Percentiles rank a stretch among this genome's conserved stretches.
phyloP scores from a whole-genome alignment of 2,113 vertebrate species.

The Trematomus loennbergii region DNA sequence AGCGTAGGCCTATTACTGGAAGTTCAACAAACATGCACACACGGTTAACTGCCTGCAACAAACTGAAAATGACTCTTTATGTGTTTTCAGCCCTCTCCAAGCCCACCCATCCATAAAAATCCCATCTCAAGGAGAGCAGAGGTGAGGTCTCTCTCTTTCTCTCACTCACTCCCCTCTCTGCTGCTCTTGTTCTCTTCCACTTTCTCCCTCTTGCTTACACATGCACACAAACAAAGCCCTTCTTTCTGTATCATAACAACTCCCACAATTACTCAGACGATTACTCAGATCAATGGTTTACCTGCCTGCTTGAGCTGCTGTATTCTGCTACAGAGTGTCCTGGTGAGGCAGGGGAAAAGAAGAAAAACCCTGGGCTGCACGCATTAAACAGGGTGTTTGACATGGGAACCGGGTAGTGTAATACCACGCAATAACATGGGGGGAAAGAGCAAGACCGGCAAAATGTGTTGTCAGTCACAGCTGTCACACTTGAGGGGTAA shows the following conservation, averaged over 20 bases:
- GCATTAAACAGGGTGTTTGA: constrained; percentile 78
- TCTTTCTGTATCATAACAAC: constrained; percentile 83
- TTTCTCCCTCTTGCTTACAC: constrained; percentile 66
- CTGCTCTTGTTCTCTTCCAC: constrained; percentile 41
- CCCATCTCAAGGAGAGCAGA: constrained; percentile 87
- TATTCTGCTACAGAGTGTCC: constrained; percentile 69
- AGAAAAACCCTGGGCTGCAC: constrained; percentile 70
- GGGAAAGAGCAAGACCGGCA: constrained; percentile 71
- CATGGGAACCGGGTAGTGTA: constrained; percentile 72
- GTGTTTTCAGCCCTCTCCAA: constrained; percentile 83
- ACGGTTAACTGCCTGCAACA: constrained; percentile 82
- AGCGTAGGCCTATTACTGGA: constrained; percentile 72
- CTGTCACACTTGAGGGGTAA: constrained; percentile 74
- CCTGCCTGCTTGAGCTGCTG: constrained; percentile 72
- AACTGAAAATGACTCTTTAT: constrained; percentile 85
- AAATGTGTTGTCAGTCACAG: constrained; percentile 74
- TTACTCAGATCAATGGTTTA: constrained; percentile 85
- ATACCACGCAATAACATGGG: constrained; percentile 76
- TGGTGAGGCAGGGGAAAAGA: constrained; percentile 54
- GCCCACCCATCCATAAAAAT: constrained; percentile 86
- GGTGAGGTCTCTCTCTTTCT: constrained; percentile 80
- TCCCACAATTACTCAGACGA: constrained; percentile 86
- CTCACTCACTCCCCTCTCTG: constrained; percentile 39
- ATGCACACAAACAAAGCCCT: constrained; percentile 76
- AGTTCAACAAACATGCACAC: constrained; percentile 84